Evolutionary conservation across 1,140 invertebrate species (phyloP).

Genomic region (Sycophaga agraensis): DNA sequence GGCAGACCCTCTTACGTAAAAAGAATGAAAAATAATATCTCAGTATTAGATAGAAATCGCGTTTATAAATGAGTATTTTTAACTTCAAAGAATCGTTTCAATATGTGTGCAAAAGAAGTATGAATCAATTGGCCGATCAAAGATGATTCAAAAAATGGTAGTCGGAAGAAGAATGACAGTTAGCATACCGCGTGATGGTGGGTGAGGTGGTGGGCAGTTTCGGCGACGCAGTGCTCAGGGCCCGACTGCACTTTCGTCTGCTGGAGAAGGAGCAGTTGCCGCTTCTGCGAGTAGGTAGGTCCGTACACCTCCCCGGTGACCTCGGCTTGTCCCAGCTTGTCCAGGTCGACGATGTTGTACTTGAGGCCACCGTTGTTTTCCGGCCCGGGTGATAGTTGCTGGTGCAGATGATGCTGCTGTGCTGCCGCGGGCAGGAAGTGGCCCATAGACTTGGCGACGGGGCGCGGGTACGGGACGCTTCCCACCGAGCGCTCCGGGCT

Average conservation of each 20-base stretch:
- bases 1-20: too few species aligned
- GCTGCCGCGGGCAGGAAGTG: constrained; percentile 31
- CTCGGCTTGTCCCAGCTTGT: constrained; percentile 28
- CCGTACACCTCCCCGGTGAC: neutral
- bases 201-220: constrained; percentile 4
- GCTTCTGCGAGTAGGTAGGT: constrained; percentile 27
- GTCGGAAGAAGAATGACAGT: too few species aligned
- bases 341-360: constrained; percentile 48
- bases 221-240: constrained; percentile 25
- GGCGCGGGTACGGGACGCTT: constrained; percentile 14
- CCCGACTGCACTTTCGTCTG: constrained; percentile 18
- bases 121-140: too few species aligned
- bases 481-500: constrained; percentile 14
- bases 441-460: constrained; percentile 7
- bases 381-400: constrained; percentile 38
- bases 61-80: too few species aligned
- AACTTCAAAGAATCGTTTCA: too few species aligned
- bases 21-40: too few species aligned
- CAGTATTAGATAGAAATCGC: too few species aligned
- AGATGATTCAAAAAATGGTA: too few species aligned
- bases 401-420: constrained; percentile 45
- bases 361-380: constrained; percentile 35
- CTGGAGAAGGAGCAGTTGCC: constrained; percentile 20
- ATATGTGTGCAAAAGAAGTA: too few species aligned
- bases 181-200: constrained; percentile 19